phyloP scores from a whole-genome alignment of 2,113 vertebrate genomes.

The Melozone crissalis region DNA sequence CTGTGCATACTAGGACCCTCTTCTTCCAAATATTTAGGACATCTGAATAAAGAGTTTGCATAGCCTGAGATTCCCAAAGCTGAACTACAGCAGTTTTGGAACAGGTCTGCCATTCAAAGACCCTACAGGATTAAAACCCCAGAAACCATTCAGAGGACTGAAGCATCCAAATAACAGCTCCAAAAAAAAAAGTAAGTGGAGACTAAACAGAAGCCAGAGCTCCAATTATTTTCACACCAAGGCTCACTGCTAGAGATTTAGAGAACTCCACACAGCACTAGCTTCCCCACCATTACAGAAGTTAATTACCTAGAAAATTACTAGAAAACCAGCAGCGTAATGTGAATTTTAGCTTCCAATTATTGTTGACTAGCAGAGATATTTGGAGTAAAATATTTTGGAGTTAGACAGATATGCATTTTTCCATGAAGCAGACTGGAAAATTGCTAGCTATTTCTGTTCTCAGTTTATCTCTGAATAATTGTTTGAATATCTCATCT shows the following conservation, averaged over 20 bases:
- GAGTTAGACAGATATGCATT: neutral
- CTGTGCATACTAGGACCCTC: neutral
- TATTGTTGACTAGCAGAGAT: slow-evolving; percentile 14
- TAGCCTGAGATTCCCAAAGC: neutral
- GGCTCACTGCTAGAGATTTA: neutral
- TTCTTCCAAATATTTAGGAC: neutral
- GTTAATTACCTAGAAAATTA: slow-evolving; percentile 47
- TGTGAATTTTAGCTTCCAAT: slow-evolving; percentile 12
- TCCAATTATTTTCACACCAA: slow-evolving; percentile 11
- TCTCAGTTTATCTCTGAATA: neutral
- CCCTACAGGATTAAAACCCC: neutral
- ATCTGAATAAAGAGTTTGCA: neutral
- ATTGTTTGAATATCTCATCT: neutral
- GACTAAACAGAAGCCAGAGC: neutral
- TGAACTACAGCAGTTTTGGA: neutral
- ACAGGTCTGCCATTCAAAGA: neutral
- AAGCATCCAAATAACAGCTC: neutral
- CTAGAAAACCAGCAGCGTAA: neutral
- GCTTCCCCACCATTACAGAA: neutral
- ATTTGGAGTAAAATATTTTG: slow-evolving; percentile 6
- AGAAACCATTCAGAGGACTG: neutral
- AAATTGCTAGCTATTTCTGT: slow-evolving; percentile 35
- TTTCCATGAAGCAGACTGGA: slow-evolving; percentile 12
- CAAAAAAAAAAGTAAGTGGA: neutral
- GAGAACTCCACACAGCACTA: neutral